Evolutionary conservation across 2,888 invertebrate genomes (phyloP), one percentile per base, ranked within the genome.

Genomic region (Callinectes sapidus): DNA sequence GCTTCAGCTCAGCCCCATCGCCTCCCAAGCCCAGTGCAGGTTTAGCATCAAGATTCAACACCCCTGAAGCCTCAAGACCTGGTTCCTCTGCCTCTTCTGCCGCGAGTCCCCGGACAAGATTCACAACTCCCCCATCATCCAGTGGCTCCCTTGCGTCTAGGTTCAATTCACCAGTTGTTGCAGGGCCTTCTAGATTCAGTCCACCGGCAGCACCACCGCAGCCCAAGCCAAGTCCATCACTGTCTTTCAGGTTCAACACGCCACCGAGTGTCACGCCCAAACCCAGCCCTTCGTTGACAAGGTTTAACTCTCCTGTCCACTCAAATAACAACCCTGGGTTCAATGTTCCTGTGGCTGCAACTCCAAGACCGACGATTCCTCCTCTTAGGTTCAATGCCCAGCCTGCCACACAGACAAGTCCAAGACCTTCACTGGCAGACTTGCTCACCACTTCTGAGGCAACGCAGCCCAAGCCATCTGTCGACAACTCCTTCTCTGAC

Each of bases 401-500:
- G 8, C 32, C 28, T 0, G 32, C 35, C 35, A n/a, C 81, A 35
- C 81, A 10, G 81, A 32, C 89, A 3, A 61, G 66, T 13, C 66
- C 91, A 28, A 86, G 87, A 10, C 54, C 48, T 35, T 55, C 35
- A 23, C 28, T 90, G 0, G 86, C 85, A 32, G 35, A 39, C 55
- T 39, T 87, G 1, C 28, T 85, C 18, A 92, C 92, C 2, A 92
- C 92, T 16, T 71, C 90, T 3, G n/a, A 66, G n/a, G 66, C 92
- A 18, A 55, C 66, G 2, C 35, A 32, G 23, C 66, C 89, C 10
- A 90, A 92, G 35, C 87, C 90, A 23, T 35, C 66, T 13, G 66
- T 90, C 13, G 92, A 89, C 10, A 92, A 92, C 35, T 66, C 90
- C 35, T 92, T 92, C 85, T 87, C 92, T 48, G 92, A 92, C 28